Percentiles rank a stretch among this genome's conserved stretches.
phyloP scores from a whole-genome alignment of 2,113 vertebrate genomes.

The Panthera tigris region DNA sequence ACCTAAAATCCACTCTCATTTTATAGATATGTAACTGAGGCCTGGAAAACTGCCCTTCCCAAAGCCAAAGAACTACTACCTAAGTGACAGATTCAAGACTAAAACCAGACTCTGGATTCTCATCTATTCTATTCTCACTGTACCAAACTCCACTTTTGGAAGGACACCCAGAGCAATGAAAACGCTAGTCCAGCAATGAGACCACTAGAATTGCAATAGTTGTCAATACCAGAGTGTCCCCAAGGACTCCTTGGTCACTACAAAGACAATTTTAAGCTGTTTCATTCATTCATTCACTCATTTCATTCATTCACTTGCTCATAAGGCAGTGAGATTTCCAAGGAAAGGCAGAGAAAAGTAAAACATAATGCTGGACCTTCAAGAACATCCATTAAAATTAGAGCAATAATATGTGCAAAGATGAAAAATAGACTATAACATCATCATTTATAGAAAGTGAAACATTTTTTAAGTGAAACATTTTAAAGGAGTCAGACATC shows the following conservation, averaged over 20 bases:
- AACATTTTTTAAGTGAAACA: slow-evolving; percentile 23
- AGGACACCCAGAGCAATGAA: not conserved
- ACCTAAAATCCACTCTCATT: not conserved
- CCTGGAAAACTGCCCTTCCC: not conserved
- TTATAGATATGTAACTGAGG: not conserved
- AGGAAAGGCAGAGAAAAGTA: not conserved
- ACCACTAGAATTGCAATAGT: not conserved
- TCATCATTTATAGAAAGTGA: not conserved
- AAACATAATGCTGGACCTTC: not conserved
- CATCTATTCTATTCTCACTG: not conserved
- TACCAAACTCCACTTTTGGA: not conserved
- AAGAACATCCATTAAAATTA: not conserved
- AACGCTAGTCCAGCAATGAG: not conserved
- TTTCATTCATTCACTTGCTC: not conserved
- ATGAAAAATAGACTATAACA: slow-evolving; percentile 21
- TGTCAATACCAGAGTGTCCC: not conserved
- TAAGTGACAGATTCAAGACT: not conserved
- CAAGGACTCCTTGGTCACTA: not conserved
- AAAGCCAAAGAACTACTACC: not conserved
- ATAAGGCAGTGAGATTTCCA: not conserved
- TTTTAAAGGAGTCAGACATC: not conserved
- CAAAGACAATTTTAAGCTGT: not conserved
- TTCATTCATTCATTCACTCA: not conserved
- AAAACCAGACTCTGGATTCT: not conserved
- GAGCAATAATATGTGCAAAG: not conserved